Conservation (phyloP, 2,797 vertebrate genomes). For the Dallia pectoralis region DNA sequence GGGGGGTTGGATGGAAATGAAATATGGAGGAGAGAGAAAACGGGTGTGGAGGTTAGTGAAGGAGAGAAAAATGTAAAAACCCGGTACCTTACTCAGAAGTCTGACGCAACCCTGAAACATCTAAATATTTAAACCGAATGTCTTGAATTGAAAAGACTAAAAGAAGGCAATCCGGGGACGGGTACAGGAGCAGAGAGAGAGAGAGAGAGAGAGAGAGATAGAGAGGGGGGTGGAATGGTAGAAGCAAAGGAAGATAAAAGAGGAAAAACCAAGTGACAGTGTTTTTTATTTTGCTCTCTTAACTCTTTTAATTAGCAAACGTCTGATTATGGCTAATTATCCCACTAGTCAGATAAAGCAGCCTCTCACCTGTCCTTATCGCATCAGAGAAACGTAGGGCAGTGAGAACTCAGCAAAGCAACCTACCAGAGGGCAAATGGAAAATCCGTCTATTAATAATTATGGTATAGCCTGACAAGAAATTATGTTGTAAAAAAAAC, state of each 20-base stretch:
- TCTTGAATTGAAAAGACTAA: slow-evolving; percentile 69
- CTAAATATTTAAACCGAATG: slow-evolving; percentile 75
- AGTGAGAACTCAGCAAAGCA: not conserved
- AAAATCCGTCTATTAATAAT: not conserved
- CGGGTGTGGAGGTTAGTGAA: slow-evolving; percentile 18
- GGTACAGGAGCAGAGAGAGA: slow-evolving; percentile 13
- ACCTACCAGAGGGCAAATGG: not conserved
- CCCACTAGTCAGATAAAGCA: not conserved
- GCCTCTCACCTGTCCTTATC: not conserved
- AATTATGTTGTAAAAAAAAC: not conserved
- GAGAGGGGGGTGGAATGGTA: slow-evolving; percentile 5
- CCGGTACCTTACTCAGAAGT: slow-evolving; percentile 60
- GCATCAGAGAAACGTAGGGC: slow-evolving; percentile 4
- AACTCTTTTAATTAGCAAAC: slow-evolving; percentile 30
- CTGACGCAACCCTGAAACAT: slow-evolving; percentile 67
- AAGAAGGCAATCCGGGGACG: slow-evolving; percentile 16
- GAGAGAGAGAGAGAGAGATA: slow-evolving; percentile 4
- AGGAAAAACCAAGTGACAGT: slow-evolving; percentile 1
- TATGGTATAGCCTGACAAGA: not conserved
- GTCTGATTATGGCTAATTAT: slow-evolving; percentile 34
- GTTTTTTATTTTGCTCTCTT: not conserved
- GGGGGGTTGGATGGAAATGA: not conserved
- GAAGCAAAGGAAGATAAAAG: slow-evolving; percentile 1
- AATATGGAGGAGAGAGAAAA: slow-evolving; percentile 6
- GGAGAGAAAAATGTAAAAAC: slow-evolving; percentile 38